These are phyloP conservation scores for Oncorhynchus clarkii DNA, from an alignment of 2,113 vertebrate genomes.

Conservation along the genomic window DNA sequence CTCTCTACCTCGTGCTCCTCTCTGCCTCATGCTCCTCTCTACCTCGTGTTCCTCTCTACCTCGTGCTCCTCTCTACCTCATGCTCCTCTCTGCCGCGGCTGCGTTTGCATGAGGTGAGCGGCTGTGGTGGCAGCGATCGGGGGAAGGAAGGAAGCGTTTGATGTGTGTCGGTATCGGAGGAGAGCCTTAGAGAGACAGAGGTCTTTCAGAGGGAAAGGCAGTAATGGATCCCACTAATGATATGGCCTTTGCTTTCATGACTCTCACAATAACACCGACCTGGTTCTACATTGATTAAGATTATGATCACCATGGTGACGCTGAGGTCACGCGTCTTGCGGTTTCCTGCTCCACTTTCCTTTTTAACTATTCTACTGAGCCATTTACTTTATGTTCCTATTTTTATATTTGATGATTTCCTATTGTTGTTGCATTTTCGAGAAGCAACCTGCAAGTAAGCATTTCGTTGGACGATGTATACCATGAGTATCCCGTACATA, in stretches of 20 bases:
- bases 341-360: no score
- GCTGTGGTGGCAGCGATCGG: constrained; percentile 13
- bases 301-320: no score
- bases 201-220: constrained; percentile 49
- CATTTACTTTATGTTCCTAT: no score
- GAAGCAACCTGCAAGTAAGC: no score
- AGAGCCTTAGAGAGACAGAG: constrained; percentile 30
- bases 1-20: constrained; percentile 29
- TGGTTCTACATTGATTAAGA: not conserved
- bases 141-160: constrained; percentile 38
- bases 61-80: constrained; percentile 45
- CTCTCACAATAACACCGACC: constrained; percentile 42
- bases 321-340: no score
- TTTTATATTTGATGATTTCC: no score
- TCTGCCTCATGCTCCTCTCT: constrained; percentile 43
- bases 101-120: not conserved
- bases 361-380: no score
- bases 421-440: no score
- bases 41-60: constrained; percentile 44
- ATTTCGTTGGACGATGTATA: no score
- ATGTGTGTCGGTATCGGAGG: constrained; percentile 48
- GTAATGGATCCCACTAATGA: constrained; percentile 62
- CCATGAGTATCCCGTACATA: no score
- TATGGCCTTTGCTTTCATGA: constrained; percentile 51
- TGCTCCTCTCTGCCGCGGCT: constrained; percentile 43